Evolutionary conservation across 2,888 invertebrate species (phyloP).

Genomic region (Trissolcus brochymenae): DNA sequence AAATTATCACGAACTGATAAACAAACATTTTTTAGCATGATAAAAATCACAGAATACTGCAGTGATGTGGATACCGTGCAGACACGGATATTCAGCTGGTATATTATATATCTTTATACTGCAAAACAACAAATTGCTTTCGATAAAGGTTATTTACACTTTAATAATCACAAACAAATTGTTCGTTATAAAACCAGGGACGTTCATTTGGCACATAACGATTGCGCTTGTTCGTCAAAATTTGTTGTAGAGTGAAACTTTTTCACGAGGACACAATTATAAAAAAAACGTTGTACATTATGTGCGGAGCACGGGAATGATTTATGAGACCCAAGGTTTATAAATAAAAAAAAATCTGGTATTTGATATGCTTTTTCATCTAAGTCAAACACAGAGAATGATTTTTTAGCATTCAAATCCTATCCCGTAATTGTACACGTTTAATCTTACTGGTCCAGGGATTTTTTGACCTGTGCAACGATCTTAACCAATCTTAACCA

Average conservation of each 20-base stretch:
- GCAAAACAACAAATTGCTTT: constrained; percentile 32
- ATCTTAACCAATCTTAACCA: too few relatives aligned
- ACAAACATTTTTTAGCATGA: too few relatives aligned
- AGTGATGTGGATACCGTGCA: neutral
- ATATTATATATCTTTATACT: constrained; percentile 21
- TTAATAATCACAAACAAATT: constrained; percentile 27
- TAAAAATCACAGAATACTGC: too few relatives aligned
- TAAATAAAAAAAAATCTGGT: constrained; percentile 11
- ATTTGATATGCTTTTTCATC: constrained; percentile 36
- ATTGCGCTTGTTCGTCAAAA: constrained; percentile 39
- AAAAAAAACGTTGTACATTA: constrained; percentile 19
- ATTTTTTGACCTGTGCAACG: constrained; percentile 38
- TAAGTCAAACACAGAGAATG: constrained; percentile 31
- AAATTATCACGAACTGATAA: too few relatives aligned
- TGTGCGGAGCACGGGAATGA: constrained; percentile 37
- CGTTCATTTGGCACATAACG: constrained; percentile 41
- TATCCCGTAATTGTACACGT: constrained; percentile 9
- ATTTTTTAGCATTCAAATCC: constrained; percentile 18
- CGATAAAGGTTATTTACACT: constrained; percentile 24
- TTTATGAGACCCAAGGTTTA: constrained; percentile 42
- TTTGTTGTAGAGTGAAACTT: constrained; percentile 29
- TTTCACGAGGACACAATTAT: constrained; percentile 22
- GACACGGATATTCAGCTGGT: neutral
- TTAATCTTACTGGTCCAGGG: neutral
- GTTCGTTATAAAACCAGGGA: constrained; percentile 29